These are phyloP conservation scores for Julus scanicus DNA, from an alignment of 2,888 invertebrate species.

Conservation along the genomic window DNA sequence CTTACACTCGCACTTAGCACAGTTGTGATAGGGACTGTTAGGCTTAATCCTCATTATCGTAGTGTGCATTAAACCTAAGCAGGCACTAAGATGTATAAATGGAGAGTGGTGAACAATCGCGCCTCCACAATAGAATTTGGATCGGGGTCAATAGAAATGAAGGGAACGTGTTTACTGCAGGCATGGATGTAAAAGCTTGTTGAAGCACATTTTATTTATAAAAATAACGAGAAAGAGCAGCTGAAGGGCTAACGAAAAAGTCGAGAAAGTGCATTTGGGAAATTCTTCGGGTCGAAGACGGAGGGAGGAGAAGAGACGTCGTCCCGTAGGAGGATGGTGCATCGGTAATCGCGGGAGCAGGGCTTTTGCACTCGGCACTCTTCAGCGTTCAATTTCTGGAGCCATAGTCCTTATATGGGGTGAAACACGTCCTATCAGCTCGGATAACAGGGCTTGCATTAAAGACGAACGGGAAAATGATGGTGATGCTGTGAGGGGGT, in stretches of 20 bases:
- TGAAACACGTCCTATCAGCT: constrained; percentile 50
- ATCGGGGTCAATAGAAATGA: neutral
- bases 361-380: constrained; percentile 50
- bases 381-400: constrained; percentile 44
- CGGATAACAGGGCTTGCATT: constrained; percentile 48
- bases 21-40: no score
- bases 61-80: neutral
- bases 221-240: constrained; percentile 34
- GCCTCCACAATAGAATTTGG: neutral
- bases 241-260: neutral
- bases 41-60: no score
- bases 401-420: constrained; percentile 46
- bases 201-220: neutral
- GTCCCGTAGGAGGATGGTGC: constrained; percentile 36
- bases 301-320: constrained; percentile 19
- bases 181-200: neutral
- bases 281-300: constrained; percentile 15
- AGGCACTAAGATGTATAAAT: neutral
- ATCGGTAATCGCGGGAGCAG: constrained; percentile 40
- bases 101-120: neutral
- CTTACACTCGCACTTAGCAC: no score
- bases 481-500: constrained; percentile 26
- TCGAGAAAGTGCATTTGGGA: constrained; percentile 14
- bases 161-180: neutral
- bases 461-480: neutral